Base-by-base conservation (phyloP, 1,140 invertebrate genomes). In the Wasmannia auropunctata region DNA sequence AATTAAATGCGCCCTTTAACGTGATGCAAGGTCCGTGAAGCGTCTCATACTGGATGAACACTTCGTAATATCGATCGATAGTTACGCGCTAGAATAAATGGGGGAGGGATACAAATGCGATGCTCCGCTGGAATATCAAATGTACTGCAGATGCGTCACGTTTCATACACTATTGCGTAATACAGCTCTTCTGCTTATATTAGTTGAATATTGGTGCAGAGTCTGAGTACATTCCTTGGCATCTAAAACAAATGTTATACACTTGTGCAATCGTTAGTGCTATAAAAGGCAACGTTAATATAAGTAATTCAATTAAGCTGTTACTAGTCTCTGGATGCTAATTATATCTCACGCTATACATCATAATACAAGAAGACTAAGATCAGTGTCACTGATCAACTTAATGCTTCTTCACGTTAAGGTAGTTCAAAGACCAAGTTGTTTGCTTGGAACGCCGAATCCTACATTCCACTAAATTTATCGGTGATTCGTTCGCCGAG, bases 1-100 rank as follows among this genome's bases (percentile, higher is more conserved):
- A 92, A 92, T 92, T 92, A 92, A 92, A 90, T 90, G 87, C 84
- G 89, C 70, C 87, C 92, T 91, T 92, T 92, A 91, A 92, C 83
- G 86, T 65, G 84, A 65, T 25, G 72, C 85, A 87, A 91, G 81
- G 84, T 58, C 86, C 43, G 67, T 60, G 63, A 56, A 65, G 22
- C 75, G 74, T 86, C 88, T 77, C 83, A 63, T 34, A 72, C 74
- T 86, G 75, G 75, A 77, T 77, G 72, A 81, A 40, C 86, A 87
- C 88, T 86, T 87, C 62, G 76, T 87, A 77, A 85, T 85, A 87
- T 89, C 43, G 88, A 90, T 90, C 74, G 62, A 62, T 70, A 56
- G 40, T 11, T 49, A 25, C 46, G 43, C 70, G 43, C 56, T 77
- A 25, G 76, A 49, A 72, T 37, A 46, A 72, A 74, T 28, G n/a